A percentile compares a stretch with the other conserved stretches of the same genome.
Evolutionary conservation across 2,888 invertebrate genomes (phyloP).

Genomic region (Cataglyphis rosenhaueri): DNA sequence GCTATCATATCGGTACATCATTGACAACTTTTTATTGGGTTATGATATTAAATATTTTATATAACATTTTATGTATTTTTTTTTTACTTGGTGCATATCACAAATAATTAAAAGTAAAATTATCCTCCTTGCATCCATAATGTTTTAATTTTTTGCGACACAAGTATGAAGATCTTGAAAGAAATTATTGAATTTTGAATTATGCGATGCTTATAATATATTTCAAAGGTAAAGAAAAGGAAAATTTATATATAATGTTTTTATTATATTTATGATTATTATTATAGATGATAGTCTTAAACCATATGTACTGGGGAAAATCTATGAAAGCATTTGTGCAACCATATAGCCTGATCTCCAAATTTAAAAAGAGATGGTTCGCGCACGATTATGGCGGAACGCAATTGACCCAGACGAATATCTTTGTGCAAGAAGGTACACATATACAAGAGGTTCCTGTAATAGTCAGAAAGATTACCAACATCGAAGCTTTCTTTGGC

Average conservation of each 20-base stretch:
- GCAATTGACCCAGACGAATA: slow-evolving; percentile 81
- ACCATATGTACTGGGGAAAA: slow-evolving; percentile 54
- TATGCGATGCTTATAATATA: background rate
- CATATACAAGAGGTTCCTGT: slow-evolving; percentile 90
- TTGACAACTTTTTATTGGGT: slow-evolving; percentile 37
- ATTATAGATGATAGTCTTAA: slow-evolving; percentile 65
- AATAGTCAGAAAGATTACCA: slow-evolving; percentile 86
- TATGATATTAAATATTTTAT: background rate
- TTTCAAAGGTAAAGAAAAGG: slow-evolving; percentile 9
- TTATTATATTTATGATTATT: slow-evolving; percentile 46
- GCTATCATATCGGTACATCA: slow-evolving; percentile 54
- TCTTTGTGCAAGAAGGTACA: slow-evolving; percentile 89
- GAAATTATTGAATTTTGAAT: slow-evolving; percentile 10
- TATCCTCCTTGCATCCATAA: background rate
- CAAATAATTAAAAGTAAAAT: background rate
- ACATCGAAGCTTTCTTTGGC: slow-evolving; percentile 80
- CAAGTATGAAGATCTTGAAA: slow-evolving; percentile 4
- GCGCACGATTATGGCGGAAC: slow-evolving; percentile 13
- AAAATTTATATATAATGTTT: background rate
- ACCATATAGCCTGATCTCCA: slow-evolving; percentile 32
- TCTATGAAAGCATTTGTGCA: slow-evolving; percentile 44
- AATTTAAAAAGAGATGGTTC: slow-evolving; percentile 66
- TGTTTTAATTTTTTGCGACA: background rate
- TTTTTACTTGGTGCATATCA: background rate
- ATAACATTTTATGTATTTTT: slow-evolving; percentile 17